These are phyloP conservation scores for Eriocheir sinensis DNA, from an alignment of 1,140 invertebrate species.

Conservation along the genomic window DNA sequence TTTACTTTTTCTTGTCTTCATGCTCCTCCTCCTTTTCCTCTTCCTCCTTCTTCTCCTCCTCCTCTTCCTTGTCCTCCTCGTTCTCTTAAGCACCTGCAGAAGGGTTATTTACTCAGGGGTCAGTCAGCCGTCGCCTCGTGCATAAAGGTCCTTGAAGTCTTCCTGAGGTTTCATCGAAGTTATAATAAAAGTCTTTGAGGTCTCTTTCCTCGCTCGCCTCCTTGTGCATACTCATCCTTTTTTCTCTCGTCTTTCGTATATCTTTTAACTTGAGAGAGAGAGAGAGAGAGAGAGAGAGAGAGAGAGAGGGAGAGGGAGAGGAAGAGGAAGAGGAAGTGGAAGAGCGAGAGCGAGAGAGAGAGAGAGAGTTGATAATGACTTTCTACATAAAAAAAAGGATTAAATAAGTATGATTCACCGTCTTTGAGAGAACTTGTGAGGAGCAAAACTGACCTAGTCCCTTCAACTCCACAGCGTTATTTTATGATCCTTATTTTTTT, in stretches of 20 bases:
- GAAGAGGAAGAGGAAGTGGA: too few species aligned
- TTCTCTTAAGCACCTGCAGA: background rate
- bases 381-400: background rate
- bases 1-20: background rate
- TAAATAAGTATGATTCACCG: background rate
- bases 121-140: background rate
- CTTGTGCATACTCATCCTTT: too few species aligned
- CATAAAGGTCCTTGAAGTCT: background rate
- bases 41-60: background rate
- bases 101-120: background rate
- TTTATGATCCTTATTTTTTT: background rate
- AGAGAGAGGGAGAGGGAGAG: background rate
- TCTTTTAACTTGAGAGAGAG: background rate
- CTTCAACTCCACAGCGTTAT: background rate
- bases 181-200: background rate
- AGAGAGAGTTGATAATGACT: background rate
- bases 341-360: background rate
- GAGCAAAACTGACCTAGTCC: background rate
- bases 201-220: background rate
- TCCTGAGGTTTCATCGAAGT: background rate
- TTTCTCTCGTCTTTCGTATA: too few species aligned
- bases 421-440: background rate
- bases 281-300: background rate
- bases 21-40: background rate
- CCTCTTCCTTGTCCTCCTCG: background rate